Conservation (phyloP, 2,113 vertebrate species). For the Brienomyrus longianalis region DNA sequence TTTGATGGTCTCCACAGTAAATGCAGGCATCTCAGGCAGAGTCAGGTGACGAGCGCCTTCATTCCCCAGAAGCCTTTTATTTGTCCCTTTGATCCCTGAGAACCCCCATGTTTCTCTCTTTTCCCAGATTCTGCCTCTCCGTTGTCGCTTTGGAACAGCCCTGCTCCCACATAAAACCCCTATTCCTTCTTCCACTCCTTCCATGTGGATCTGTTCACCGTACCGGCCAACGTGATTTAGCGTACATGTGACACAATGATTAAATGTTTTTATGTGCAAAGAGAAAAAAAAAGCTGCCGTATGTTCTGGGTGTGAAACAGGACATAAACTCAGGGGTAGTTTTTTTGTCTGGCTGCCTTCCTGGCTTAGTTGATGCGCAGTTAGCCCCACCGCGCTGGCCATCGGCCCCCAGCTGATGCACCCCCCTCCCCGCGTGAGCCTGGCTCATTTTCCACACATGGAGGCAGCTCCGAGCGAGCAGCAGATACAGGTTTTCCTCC, state of each 20-base stretch:
- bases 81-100: not conserved
- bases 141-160: not conserved
- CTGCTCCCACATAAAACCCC: not conserved
- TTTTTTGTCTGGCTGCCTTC: not conserved
- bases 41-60: not conserved
- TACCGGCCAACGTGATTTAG: not conserved
- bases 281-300: not conserved
- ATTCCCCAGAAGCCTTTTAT: not conserved
- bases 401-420: not conserved
- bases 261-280: not conserved
- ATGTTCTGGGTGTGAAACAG: not conserved
- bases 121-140: not conserved
- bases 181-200: not conserved
- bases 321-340: not conserved
- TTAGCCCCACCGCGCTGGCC: not conserved
- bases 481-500: not conserved
- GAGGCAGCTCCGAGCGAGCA: not conserved
- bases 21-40: not conserved
- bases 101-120: not conserved
- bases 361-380: not conserved
- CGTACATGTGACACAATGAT: not conserved
- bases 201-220: not conserved
- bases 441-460: not conserved
- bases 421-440: not conserved
- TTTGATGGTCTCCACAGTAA: not conserved